These are phyloP conservation scores for Hydrophis major DNA, from an alignment of 2,797 vertebrate genomes.

Conservation along the genomic window DNA sequence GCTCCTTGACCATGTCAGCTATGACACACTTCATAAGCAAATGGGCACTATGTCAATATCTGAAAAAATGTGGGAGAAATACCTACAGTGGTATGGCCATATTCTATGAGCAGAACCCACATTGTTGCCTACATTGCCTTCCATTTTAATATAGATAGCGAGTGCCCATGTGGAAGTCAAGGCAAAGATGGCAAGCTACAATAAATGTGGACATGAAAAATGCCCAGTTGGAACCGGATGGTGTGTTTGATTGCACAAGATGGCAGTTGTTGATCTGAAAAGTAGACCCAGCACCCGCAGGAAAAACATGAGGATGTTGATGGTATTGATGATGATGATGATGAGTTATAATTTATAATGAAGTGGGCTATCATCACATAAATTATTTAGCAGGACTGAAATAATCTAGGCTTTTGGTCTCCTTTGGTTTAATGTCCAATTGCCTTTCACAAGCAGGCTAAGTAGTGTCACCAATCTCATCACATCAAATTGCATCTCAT, in stretches of 20 bases:
- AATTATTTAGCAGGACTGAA: background rate
- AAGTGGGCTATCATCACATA: background rate
- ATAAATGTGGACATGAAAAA: background rate
- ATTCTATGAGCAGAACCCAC: background rate
- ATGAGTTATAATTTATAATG: background rate
- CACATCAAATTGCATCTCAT: conserved; percentile 24
- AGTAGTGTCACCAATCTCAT: conserved; percentile 4
- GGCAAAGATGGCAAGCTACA: background rate
- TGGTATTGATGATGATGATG: background rate
- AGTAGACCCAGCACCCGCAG: background rate
- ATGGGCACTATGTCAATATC: background rate
- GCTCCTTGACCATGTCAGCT: background rate
- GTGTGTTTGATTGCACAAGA: background rate
- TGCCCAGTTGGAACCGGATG: background rate
- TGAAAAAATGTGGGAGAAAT: background rate
- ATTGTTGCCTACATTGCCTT: background rate
- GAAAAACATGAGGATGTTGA: background rate
- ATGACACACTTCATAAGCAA: background rate
- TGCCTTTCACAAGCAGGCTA: conserved; percentile 3
- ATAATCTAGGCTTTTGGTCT: background rate
- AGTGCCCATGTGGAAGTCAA: background rate
- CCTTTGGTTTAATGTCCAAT: background rate
- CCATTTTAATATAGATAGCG: background rate
- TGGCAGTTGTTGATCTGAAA: background rate
- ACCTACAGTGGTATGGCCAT: background rate